These are phyloP conservation scores for Thamnophis elegans DNA, from an alignment of 2,797 vertebrate species.

Conservation along the genomic window DNA sequence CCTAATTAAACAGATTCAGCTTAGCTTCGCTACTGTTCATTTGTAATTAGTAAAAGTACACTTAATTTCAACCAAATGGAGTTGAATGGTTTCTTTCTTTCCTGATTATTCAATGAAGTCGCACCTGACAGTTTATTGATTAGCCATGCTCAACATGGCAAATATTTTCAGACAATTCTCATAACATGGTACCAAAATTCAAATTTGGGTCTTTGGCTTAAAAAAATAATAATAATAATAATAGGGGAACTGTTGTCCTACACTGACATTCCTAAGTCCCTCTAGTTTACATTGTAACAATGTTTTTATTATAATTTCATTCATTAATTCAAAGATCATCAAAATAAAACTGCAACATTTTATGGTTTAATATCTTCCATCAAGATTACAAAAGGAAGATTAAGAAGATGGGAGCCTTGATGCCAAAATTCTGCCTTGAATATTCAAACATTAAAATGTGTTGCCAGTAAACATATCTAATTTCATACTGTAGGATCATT, in stretches of 20 bases:
- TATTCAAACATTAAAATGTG: not conserved
- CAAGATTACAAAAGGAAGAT: not conserved
- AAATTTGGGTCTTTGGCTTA: not conserved
- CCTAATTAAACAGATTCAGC: too few species aligned
- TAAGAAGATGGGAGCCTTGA: not conserved
- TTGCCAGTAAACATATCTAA: slow-evolving; percentile 24
- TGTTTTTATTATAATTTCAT: not conserved
- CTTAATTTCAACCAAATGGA: too few species aligned
- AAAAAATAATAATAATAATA: not conserved
- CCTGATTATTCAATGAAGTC: too few species aligned
- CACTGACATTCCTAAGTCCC: not conserved
- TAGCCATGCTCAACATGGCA: not conserved
- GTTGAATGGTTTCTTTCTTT: too few species aligned
- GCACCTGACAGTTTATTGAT: too few species aligned
- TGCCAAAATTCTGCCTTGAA: not conserved
- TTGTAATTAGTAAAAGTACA: too few species aligned
- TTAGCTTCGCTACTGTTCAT: too few species aligned
- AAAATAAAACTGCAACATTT: not conserved
- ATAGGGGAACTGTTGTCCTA: not conserved
- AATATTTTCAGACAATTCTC: not conserved
- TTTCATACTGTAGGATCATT: not conserved
- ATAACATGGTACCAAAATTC: not conserved
- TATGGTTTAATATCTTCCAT: not conserved
- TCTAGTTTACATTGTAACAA: not conserved
- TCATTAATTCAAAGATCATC: not conserved